phyloP scores from a whole-genome alignment of 2,113 vertebrate genomes.

The Paracanthobrama guichenoti region DNA sequence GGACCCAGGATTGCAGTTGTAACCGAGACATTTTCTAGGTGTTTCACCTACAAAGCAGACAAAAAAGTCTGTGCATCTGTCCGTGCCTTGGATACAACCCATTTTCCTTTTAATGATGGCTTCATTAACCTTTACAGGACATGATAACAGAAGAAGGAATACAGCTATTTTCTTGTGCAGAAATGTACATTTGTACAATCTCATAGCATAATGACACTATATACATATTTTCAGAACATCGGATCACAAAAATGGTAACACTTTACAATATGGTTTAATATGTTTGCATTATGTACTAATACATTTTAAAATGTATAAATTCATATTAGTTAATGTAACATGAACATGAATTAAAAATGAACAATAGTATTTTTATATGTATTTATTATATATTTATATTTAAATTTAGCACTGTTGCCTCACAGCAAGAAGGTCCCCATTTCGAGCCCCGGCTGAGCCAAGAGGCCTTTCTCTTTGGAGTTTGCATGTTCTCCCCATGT shows the following conservation, averaged over 20 bases:
- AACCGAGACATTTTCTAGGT: slow-evolving; percentile 57
- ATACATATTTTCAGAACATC: not conserved
- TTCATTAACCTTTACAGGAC: not conserved
- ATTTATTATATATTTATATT: slow-evolving; percentile 6
- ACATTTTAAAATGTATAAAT: too few species aligned
- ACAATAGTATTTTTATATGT: not conserved
- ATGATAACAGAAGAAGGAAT: not conserved
- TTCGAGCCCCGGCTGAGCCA: too few species aligned
- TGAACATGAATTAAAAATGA: not conserved
- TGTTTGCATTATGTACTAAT: too few species aligned
- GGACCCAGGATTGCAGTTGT: too few species aligned
- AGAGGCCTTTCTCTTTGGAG: too few species aligned
- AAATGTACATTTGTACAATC: not conserved
- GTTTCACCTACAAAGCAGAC: slow-evolving; percentile 67
- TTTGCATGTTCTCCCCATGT: too few species aligned
- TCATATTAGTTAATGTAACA: too few species aligned
- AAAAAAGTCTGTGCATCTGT: not conserved
- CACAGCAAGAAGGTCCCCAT: too few species aligned
- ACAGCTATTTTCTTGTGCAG: not conserved
- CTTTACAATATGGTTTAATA: too few species aligned
- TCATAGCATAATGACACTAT: not conserved
- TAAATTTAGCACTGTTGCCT: not conserved
- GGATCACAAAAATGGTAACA: too few species aligned
- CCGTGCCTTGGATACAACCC: not conserved
- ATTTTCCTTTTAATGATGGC: not conserved